Base-by-base conservation (phyloP, 1,140 invertebrate genomes). In the Lepidurus couesii region DNA sequence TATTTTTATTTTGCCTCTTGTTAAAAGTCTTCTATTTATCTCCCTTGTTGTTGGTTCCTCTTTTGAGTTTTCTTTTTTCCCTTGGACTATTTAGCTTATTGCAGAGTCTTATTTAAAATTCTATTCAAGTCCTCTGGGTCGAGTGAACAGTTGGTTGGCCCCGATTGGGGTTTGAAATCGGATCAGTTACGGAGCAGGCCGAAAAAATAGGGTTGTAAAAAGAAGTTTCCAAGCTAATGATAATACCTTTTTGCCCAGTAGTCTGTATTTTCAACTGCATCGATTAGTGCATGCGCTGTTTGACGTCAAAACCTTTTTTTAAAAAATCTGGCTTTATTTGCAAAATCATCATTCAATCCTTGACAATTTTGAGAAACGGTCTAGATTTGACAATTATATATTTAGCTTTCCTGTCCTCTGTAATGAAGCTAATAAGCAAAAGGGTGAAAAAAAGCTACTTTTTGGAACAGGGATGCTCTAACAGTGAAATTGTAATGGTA, bases 211-310 rank as follows among this genome's bases (percentile, higher is more conserved):
- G 53, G 53, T 65, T 65, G 53, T 65, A 65, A 65, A 65, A 65
- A 65, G 53, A 65, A 65, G 21, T 65, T 65, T 65, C 13, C 16
- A 16, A 4, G 53, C 16, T 9, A 65, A 65, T 16, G 53, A n/a
- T 65, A 65, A 65, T 65, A 65, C 53, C 53, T 65, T 65, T 65
- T 65, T 65, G 53, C 53, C 53, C 21, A 65, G 9, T 65, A 65
- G 53, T 7, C 53, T 65, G 53, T 65, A 65, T n/a, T 65, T 65
- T 65, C 8, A 16, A 65, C 53, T 65, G 16, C 8, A 65, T 65
- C 53, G 53, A 65, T 65, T 65, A 65, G 53, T 65, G 53, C 53
- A 65, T 65, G 53, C 53, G 53, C 53, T 65, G 53, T 65, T 65
- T 65, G 53, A 65, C 53, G 53, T 65, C 16, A 65, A 47, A 65